phyloP scores from a whole-genome alignment of 2,888 invertebrate species.

The Pammene aurita region DNA sequence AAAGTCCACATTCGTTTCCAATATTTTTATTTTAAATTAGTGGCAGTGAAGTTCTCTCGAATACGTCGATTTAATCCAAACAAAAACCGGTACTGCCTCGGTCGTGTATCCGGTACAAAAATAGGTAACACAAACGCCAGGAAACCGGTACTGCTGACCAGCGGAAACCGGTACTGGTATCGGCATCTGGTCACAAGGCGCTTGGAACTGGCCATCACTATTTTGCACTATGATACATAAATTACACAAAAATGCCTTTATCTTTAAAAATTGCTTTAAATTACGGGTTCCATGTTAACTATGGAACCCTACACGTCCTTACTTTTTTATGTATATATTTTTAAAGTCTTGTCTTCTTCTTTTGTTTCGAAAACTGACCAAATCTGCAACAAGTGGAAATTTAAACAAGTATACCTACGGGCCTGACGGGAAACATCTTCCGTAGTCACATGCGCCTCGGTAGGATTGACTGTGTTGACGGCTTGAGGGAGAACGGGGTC shows the following conservation, averaged over 20 bases:
- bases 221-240: conserved; percentile 24
- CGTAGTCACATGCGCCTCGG: no score
- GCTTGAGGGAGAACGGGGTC: no score
- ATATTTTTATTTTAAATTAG: conserved; percentile 83
- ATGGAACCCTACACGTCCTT: no score
- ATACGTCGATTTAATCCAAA: conserved; percentile 69
- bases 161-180: neutral
- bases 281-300: no score
- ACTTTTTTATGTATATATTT: no score
- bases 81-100: conserved; percentile 70
- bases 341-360: no score
- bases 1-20: conserved; percentile 64
- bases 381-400: no score
- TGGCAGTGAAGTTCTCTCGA: conserved; percentile 82
- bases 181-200: conserved; percentile 14
- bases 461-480: no score
- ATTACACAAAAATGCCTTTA: neutral
- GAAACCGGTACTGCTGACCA: conserved; percentile 12
- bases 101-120: conserved; percentile 62
- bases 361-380: no score
- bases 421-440: no score
- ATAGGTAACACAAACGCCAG: conserved; percentile 49
- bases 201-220: conserved; percentile 29
- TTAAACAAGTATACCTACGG: no score
- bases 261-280: no score